Base-by-base conservation (phyloP, 2,888 invertebrate species). In the Spodoptera picta region DNA sequence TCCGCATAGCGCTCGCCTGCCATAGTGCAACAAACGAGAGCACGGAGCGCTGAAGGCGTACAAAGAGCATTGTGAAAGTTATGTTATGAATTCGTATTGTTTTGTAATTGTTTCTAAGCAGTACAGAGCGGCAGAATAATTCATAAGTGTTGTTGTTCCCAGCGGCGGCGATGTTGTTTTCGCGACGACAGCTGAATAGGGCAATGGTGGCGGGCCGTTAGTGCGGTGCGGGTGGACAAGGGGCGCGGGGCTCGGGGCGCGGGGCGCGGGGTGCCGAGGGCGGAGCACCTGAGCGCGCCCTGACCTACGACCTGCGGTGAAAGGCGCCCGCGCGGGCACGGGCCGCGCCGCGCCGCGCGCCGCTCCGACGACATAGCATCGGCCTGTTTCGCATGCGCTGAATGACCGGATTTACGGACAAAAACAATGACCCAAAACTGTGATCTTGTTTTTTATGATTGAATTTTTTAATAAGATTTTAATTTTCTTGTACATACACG, bases 211-310 rank as follows among this genome's bases (percentile, higher is more conserved):
- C 87, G 88, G 87, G 89, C 87, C 87, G 89, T 87, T 88, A 87
- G 88, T 82, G 80, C 73, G 76, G 77, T 73, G 83, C 77, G 81
- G 77, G 83, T 76, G 82, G 83, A 75, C 83, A 63, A 60, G 80
- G 69, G 78, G 79, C 72, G 68, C 75, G 77, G 75, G 78, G 79
- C 72, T 67, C 75, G 77, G 75, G 76, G 59, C 74, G 67, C 70
- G 76, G 67, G 69, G 79, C 57, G 67, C 65, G 72, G 76, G 73
- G 81, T 75, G 81, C 85, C 85, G 88, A 87, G 93, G 92, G 93
- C 92, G 92, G 93, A 91, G 94, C 94, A 92, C 94, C 94, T 92
- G 93, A 94, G 94, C 89, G 93, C 94, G 93, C 94, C 94, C 94
- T 94, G 94, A 94, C 94, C 94, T 93, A 84, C 92, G 94, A 94